A percentile compares a stretch with the other conserved stretches of the same genome.
Conservation (phyloP, 1,140 invertebrate genomes). For the Parasteatoda tepidariorum region DNA sequence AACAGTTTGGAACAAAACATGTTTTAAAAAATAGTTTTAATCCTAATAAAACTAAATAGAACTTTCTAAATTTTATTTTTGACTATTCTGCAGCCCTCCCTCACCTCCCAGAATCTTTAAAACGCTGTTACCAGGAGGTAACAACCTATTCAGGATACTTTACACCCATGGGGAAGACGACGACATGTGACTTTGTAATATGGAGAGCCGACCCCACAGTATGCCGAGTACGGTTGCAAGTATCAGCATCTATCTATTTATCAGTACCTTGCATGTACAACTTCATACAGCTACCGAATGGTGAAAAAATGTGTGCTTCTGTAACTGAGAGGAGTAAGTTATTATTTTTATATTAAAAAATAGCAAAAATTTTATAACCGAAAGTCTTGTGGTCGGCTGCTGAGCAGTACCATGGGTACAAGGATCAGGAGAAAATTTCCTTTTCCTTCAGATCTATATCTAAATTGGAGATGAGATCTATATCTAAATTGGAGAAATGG, state of each 20-base stretch:
- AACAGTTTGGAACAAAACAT: too few species aligned
- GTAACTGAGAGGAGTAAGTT: constrained; percentile 19
- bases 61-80: too few species aligned
- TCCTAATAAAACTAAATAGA: too few species aligned
- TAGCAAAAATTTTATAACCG: background rate
- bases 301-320: constrained; percentile 24
- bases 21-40: too few species aligned
- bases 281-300: constrained; percentile 20
- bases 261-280: constrained; percentile 28
- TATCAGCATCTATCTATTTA: background rate
- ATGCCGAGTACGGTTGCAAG: constrained; percentile 10
- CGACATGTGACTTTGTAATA: constrained; percentile 23
- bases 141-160: constrained; percentile 11
- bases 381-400: too few species aligned
- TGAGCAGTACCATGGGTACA: too few species aligned
- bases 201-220: constrained; percentile 10
- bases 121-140: constrained; percentile 36
- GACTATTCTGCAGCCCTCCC: too few species aligned
- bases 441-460: too few species aligned
- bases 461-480: background rate
- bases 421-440: too few species aligned
- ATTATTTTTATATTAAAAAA: background rate
- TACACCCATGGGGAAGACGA: background rate
- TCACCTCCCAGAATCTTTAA: background rate
- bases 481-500: background rate